Base-by-base conservation (phyloP, 2,113 vertebrate species). In the Oxygymnocypris stewartii region DNA sequence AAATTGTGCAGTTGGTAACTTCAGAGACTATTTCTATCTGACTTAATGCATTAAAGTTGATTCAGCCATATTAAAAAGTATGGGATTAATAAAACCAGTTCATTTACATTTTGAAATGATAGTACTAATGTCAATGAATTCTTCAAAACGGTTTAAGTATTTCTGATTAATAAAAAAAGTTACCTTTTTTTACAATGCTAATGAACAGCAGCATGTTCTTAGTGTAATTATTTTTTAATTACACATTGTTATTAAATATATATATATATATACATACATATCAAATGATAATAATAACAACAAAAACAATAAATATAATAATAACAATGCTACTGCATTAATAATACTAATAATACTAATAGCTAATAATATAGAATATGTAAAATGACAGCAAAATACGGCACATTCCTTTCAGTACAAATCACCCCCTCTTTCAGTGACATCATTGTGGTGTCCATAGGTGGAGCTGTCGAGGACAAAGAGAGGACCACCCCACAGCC, bases 361-460 rank as follows among this genome's bases (percentile, higher is more conserved):
- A 6, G 14, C 28, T 59, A 59, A 23, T 59, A 37, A 35, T 35
- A 69, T 8, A 35, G 28, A 67, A 16, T 20, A 42, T 28, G 73
- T 77, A 14, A 61, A 76, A 40, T 47, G 16, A 51, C 12, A 25
- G 10, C 18, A 61, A 59, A 84, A 25, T 37, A 79, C 13, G 23
- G 23, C n/a, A 51, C 47, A 59, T 82, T 76, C 28, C 16, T 25
- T 80, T 79, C n/a, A 67, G 59, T 35, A 49, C 51, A 7, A 71
- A 28, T 4, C 37, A 47, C 37, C 23, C 31, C 40, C 44, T 23
- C 78, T 25, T 59, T 23, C 80, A 79, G 75, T 86, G 90, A 94
- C 94, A 94, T 95, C 94, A 94, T 67, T 57, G 51, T 69, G 88
- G 88, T 86, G 91, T 92, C 92, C 92, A 93, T 91, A 94, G 94